Base-by-base conservation (phyloP, 2,113 vertebrate species). In the Eira barbara region DNA sequence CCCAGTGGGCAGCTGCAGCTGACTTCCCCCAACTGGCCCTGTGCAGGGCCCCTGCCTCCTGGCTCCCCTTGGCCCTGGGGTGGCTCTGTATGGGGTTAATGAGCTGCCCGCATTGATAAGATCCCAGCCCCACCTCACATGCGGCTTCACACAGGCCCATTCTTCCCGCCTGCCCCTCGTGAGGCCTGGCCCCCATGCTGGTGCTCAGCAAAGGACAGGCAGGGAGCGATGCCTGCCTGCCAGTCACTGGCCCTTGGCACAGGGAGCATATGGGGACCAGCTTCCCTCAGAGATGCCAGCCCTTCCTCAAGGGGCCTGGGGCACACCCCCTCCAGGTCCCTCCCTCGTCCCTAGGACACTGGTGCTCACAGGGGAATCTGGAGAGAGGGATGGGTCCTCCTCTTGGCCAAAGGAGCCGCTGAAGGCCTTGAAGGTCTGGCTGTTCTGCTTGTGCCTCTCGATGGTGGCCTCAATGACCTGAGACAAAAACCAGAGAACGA, bases 361-460 rank as follows among this genome's bases (percentile, higher is more conserved):
- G 12, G 25, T 78, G 98, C 99, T 99, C 98, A 99, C 99, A 78
- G 99, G 99, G 87, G 99, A 98, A 79, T 99, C 99, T 6, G 99
- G 99, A 86, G 98, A 69, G 92, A 57, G 45, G 61, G 36, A 8
- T 13, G 99, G 98, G 45, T 99, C 99, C 23, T 99, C 99, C 3
- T 99, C 99, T 94, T 99, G 99, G 96, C 99, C 98, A 96, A 99
- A 99, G 88, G 99, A 99, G 97, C 98, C 99, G 55, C 99, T 99
- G 98, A 99, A 99, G 83, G 99, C 99, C 98, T 99, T 99, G 94
- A 99, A 99, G 0, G 99, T 99, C 98, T 99, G 99, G 76, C 99
- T 99, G 98, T 99, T 99, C 98, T 99, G 99, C 97, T 99, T 99
- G 99, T 99, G 99, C 93, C 99, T 99, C 98, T 99, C 99, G 34